Conservation (phyloP, 1,140 invertebrate species). For the Diachasma alloeum region DNA sequence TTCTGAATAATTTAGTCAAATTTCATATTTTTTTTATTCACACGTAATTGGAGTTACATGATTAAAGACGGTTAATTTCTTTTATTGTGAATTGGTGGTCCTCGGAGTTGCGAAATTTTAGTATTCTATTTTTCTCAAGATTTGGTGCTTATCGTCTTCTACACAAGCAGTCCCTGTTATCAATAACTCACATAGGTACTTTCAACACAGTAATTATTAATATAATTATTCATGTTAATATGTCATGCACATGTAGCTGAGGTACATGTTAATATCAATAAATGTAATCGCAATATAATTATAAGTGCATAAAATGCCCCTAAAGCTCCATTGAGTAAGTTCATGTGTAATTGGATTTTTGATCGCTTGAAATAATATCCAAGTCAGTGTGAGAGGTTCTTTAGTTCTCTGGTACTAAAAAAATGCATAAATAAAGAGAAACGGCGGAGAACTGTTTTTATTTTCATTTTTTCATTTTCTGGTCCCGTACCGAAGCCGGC, state of each 20-base stretch:
- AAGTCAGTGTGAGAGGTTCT: no score
- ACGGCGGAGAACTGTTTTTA: neutral
- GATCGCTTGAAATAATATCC: no score
- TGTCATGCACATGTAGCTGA: neutral
- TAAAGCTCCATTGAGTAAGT: neutral
- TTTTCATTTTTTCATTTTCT: neutral
- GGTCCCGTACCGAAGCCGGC: neutral
- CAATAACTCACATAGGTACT: neutral
- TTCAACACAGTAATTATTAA: constrained; percentile 1
- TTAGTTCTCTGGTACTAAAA: neutral
- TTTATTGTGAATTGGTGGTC: constrained; percentile 55
- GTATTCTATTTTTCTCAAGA: constrained; percentile 13
- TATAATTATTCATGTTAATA: neutral
- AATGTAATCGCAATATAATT: neutral
- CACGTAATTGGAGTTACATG: neutral
- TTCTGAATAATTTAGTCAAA: constrained; percentile 16
- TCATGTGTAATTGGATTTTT: neutral
- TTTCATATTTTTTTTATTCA: constrained; percentile 13
- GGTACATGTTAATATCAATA: neutral
- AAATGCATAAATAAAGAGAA: neutral
- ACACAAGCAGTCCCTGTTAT: neutral
- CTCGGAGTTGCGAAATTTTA: constrained; percentile 46
- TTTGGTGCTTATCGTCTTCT: neutral
- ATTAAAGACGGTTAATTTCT: constrained; percentile 4
- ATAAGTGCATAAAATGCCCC: neutral